Evolutionary conservation across 37 sponge, comb jelly and placozoan species (phyloP).

Genomic region (Eunapius fragilis): DNA sequence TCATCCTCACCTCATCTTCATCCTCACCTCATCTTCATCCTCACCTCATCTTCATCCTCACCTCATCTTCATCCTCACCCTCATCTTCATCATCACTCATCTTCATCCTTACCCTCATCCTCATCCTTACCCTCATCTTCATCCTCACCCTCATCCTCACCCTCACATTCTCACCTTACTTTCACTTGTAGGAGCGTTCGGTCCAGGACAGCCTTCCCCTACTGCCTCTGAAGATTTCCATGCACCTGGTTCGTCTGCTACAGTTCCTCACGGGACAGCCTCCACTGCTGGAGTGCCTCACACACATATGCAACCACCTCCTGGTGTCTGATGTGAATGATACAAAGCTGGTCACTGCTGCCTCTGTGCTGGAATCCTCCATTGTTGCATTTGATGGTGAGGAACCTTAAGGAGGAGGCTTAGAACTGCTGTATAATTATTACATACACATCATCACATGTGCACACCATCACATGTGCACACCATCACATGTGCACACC

Average conservation of each 20-base stretch:
- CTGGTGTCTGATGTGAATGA: slow-evolving; percentile 73
- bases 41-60: no score
- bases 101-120: no score
- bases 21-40: no score
- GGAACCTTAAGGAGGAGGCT: background rate
- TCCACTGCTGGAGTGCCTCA: slow-evolving; percentile 53
- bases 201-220: slow-evolving; percentile 44
- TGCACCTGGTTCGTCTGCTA: slow-evolving; percentile 52
- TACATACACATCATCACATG: background rate
- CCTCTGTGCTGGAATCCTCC: slow-evolving; percentile 32
- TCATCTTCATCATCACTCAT: no score
- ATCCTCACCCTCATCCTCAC: no score
- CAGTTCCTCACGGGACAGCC: slow-evolving; percentile 56
- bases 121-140: no score
- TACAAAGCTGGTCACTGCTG: slow-evolving; percentile 43
- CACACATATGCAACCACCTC: slow-evolving; percentile 65
- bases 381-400: slow-evolving; percentile 51
- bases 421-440: background rate
- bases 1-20: no score
- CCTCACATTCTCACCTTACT: no score
- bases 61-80: no score
- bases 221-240: slow-evolving; percentile 51
- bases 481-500: background rate
- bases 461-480: background rate
- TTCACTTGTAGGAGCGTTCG: slow-evolving; percentile 54